phyloP scores from a whole-genome alignment of 2,113 vertebrate species.

The Bos javanicus region DNA sequence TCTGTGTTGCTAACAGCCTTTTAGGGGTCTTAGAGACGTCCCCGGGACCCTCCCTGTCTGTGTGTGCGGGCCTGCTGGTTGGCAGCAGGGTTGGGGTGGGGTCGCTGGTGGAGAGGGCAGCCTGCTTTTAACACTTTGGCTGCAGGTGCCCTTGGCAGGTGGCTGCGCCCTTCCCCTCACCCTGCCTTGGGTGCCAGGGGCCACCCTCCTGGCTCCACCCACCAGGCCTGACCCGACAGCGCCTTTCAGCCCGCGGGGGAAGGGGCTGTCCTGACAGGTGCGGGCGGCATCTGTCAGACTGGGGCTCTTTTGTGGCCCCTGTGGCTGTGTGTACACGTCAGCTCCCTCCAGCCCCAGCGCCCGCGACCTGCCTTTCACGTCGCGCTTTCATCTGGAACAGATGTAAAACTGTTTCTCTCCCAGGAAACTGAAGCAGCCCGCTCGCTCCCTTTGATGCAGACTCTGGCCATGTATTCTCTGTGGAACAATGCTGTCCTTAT shows the following conservation, averaged over 20 bases:
- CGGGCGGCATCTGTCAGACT: constrained; percentile 60
- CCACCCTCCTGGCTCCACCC: background rate
- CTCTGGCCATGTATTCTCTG: background rate
- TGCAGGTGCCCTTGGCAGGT: background rate
- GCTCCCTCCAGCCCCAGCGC: background rate
- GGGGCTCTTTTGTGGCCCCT: constrained; percentile 56
- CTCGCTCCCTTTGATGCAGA: background rate
- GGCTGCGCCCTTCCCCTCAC: background rate
- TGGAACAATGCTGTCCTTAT: background rate
- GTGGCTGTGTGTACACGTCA: constrained; percentile 70
- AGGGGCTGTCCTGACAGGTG: constrained; percentile 77
- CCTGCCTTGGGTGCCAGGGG: background rate
- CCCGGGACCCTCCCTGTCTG: background rate
- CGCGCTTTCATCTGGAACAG: constrained; percentile 40
- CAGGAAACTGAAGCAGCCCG: constrained; percentile 23
- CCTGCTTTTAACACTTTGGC: background rate
- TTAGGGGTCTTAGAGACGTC: background rate
- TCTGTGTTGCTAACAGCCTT: background rate
- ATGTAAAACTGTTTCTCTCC: background rate
- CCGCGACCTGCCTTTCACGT: constrained; percentile 50
- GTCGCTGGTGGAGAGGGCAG: rapidly evolving
- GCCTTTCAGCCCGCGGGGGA: constrained; percentile 70
- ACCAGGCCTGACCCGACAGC: background rate
- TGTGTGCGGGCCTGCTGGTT: background rate
- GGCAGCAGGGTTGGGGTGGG: background rate